Evolutionary conservation across 1,140 invertebrate genomes (phyloP), one percentile per base, ranked within the genome.

Genomic region (Lutraria rhynchaena): DNA sequence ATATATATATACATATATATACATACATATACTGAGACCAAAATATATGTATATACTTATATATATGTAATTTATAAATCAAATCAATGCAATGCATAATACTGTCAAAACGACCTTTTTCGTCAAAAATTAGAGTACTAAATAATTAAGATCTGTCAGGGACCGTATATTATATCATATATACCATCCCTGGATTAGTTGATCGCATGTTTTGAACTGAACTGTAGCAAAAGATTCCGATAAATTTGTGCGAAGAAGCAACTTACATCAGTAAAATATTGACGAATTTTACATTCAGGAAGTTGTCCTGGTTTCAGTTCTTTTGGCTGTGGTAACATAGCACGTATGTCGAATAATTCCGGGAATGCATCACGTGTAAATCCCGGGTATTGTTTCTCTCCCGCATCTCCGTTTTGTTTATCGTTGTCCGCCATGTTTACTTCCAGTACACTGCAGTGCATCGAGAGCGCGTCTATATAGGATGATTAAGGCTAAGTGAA

Each of bases 221-320:
- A n/a, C n/a, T n/a, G n/a, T n/a, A n/a, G n/a, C n/a, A n/a, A n/a
- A n/a, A n/a, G n/a, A n/a, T n/a, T n/a, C n/a, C n/a, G n/a, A n/a
- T n/a, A n/a, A n/a, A n/a, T n/a, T n/a, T n/a, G n/a, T n/a, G n/a
- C n/a, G n/a, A n/a, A n/a, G n/a, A n/a, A 60, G 3, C n/a, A 27
- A 55, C 84, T 71, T 76, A 89, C 89, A 82, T 89, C 60, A 57
- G 89, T 86, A 82, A 88, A 90, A 75, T 88, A 90, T 63, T 88
- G 83, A 57, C 83, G 76, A 19, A 90, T 77, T 29, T 78, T 53
- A 9, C 85, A 44, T 17, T 85, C 76, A 15, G 84, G 70, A 24
- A 90, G 80, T 53, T 90, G 89, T 49, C 89, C 89, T 1, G 87
- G 87, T 83, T 90, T 90, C 51, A 84, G 78, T 33, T 81, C 78